Evolutionary conservation across 2,797 vertebrate genomes (phyloP).

Genomic region (Prunella strophiata): DNA sequence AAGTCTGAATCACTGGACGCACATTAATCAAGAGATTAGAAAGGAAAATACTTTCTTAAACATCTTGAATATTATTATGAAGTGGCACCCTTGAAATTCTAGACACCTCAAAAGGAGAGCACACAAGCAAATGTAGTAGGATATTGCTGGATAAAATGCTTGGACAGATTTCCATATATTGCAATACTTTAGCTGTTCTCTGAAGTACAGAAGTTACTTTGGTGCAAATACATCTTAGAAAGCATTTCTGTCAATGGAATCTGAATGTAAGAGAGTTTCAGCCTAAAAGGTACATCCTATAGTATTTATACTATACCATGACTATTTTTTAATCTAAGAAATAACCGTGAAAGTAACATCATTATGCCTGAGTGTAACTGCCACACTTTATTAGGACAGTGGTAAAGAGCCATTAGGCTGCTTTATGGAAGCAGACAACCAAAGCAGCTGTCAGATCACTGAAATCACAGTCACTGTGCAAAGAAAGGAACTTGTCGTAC

Average conservation of each 20-base stretch:
- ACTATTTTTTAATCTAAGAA: not conserved
- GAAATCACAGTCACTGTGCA: not conserved
- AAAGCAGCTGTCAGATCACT: not conserved
- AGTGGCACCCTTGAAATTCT: not conserved
- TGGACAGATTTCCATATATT: not conserved
- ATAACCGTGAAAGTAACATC: not conserved
- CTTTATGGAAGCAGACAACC: not conserved
- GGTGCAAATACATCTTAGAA: not conserved
- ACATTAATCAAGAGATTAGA: not conserved
- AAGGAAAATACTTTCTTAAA: not conserved
- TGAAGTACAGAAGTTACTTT: not conserved
- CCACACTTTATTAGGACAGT: not conserved
- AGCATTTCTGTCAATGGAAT: not conserved
- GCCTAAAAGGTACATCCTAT: not conserved
- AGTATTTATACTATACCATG: not conserved
- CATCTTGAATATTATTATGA: not conserved
- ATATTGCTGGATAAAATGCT: not conserved
- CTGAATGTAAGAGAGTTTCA: not conserved
- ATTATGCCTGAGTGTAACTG: not conserved
- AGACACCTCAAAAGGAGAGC: not conserved
- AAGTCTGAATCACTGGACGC: not conserved
- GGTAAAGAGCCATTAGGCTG: not conserved
- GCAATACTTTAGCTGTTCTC: not conserved
- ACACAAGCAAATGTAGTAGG: not conserved
- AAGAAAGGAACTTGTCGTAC: not conserved